These are phyloP conservation scores for Lycaon pictus DNA, from an alignment of 2,113 vertebrate genomes.

Conservation along the genomic window DNA sequence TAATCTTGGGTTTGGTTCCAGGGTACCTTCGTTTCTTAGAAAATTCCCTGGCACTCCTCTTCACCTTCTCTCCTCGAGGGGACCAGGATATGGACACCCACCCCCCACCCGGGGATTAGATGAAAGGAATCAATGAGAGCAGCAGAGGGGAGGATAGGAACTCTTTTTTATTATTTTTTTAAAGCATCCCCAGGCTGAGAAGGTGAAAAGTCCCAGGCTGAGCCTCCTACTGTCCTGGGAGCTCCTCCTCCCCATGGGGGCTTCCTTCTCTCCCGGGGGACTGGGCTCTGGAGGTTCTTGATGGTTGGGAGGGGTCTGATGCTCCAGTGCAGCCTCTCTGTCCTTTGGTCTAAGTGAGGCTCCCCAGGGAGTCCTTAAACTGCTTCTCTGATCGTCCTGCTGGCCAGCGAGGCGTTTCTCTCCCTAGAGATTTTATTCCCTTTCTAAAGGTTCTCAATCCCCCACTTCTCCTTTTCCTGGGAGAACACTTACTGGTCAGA, in stretches of 20 bases:
- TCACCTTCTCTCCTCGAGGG: neutral
- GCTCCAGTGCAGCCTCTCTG: neutral
- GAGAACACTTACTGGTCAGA: neutral
- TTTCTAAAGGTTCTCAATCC: neutral
- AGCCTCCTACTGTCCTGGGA: neutral
- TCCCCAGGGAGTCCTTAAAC: neutral
- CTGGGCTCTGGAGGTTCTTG: neutral
- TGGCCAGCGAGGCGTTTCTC: neutral
- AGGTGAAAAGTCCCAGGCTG: neutral
- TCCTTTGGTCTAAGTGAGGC: neutral
- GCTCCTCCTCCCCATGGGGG: neutral
- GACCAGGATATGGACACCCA: neutral
- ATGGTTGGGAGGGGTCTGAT: neutral
- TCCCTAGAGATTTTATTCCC: constrained; percentile 9
- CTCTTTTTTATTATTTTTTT: neutral
- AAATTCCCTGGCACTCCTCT: neutral
- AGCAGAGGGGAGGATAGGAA: neutral
- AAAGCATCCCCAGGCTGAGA: neutral
- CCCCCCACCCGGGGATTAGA: neutral
- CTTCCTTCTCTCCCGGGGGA: neutral
- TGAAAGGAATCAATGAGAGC: neutral
- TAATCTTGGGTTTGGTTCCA: constrained; percentile 21
- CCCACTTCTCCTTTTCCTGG: neutral
- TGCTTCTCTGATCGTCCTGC: neutral
- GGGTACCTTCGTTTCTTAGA: constrained; percentile 29